Percentiles rank a stretch among this genome's conserved stretches.
Evolutionary conservation across 2,797 vertebrate species (phyloP).

Genomic region (Phataginus tricuspis): DNA sequence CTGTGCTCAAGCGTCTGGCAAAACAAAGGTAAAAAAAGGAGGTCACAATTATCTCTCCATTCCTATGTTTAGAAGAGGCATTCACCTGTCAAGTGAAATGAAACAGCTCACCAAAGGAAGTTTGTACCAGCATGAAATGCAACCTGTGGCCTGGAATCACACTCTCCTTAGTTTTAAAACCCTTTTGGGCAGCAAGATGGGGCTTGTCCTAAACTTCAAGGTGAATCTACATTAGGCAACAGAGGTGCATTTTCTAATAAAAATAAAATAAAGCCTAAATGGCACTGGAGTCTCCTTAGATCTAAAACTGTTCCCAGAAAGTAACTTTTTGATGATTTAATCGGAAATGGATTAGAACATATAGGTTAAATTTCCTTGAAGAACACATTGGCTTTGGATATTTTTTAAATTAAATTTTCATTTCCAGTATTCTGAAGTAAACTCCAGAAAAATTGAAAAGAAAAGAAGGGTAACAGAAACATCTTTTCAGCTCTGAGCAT

Average conservation of each 20-base stretch:
- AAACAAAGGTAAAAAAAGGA: neutral
- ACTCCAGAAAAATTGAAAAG: conserved; percentile 52
- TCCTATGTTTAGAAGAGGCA: neutral
- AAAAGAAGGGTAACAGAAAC: conserved; percentile 48
- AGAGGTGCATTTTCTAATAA: conserved; percentile 50
- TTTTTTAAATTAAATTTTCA: conserved; percentile 77
- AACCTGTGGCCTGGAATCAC: neutral
- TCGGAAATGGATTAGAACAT: conserved; percentile 76
- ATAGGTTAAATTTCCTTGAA: conserved; percentile 77
- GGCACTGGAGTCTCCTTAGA: conserved; percentile 55
- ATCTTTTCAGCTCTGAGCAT: conserved; percentile 43
- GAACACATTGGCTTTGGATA: conserved; percentile 63
- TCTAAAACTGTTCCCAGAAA: conserved; percentile 51
- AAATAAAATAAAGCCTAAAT: conserved; percentile 61
- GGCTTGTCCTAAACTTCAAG: neutral
- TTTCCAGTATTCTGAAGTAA: conserved; percentile 68
- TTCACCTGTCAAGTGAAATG: neutral
- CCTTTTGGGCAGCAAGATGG: neutral
- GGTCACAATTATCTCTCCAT: neutral
- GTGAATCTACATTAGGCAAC: neutral
- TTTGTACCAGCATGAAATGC: neutral
- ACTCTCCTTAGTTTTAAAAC: neutral
- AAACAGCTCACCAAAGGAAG: neutral
- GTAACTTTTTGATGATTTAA: conserved; percentile 71
- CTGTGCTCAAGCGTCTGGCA: neutral